Conservation (phyloP, 2,113 vertebrate species). For the Meles meles region DNA sequence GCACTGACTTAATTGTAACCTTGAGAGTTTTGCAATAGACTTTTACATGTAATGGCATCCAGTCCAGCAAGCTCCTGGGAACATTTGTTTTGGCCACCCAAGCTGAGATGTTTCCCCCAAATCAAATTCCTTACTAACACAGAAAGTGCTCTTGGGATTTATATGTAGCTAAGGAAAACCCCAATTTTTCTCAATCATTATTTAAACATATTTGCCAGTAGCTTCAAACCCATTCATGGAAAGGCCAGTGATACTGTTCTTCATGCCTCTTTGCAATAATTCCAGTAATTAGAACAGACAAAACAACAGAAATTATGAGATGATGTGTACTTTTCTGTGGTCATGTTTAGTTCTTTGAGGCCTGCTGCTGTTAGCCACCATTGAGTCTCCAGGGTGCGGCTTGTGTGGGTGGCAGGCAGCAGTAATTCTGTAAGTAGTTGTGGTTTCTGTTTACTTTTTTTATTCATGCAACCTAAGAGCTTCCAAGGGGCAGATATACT, state of each 20-base stretch:
- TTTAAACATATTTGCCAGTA: background rate
- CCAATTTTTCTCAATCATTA: background rate
- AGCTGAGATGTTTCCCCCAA: background rate
- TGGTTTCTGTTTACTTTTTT: background rate
- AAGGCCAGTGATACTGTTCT: background rate
- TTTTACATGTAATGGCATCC: background rate
- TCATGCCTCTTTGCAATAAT: background rate
- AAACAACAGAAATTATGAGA: background rate
- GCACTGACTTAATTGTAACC: background rate
- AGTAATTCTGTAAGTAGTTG: background rate
- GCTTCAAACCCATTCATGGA: background rate
- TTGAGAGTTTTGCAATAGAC: background rate
- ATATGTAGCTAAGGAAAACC: background rate
- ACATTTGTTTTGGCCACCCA: background rate
- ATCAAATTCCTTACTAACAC: background rate
- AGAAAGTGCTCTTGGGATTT: background rate
- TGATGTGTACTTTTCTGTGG: background rate
- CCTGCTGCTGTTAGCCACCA: background rate
- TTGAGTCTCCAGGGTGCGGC: background rate
- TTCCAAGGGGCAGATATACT: background rate
- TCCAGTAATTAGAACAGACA: background rate
- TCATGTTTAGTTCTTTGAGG: background rate
- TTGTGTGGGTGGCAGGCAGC: fast-evolving
- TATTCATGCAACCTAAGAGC: background rate
- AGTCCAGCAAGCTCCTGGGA: background rate